Conservation (phyloP, 2,797 vertebrate species). For the Enteromius thamalakanensis region DNA sequence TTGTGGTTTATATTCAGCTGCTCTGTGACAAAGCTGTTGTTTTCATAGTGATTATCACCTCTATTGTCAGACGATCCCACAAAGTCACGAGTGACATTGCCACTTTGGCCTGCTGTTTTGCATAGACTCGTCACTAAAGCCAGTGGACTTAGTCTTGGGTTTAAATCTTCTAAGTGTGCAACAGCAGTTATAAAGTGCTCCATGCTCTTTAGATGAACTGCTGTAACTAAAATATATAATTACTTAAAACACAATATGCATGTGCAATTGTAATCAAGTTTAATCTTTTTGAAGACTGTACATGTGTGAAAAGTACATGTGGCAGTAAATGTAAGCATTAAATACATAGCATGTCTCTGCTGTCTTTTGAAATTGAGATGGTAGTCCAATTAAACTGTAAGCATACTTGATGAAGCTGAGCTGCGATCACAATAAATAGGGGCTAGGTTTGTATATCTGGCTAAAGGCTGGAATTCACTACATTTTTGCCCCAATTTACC, state of each 20-base stretch:
- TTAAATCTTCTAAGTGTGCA: constrained; percentile 70
- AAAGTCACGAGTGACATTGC: constrained; percentile 67
- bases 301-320: not conserved
- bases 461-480: not conserved
- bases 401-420: not conserved
- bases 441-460: not conserved
- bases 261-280: not conserved
- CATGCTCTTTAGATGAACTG: constrained; percentile 71
- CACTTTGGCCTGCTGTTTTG: constrained; percentile 64
- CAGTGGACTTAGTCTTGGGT: constrained; percentile 49
- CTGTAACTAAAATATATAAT: constrained; percentile 59
- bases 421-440: no score
- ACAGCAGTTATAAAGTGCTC: constrained; percentile 74
- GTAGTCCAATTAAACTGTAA: not conserved
- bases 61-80: constrained; percentile 59
- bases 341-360: not conserved
- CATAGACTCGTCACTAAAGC: constrained; percentile 64
- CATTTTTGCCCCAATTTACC: not conserved
- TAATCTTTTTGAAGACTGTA: not conserved
- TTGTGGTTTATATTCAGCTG: constrained; percentile 63
- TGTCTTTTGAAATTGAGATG: not conserved
- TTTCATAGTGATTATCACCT: constrained; percentile 45
- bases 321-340: not conserved
- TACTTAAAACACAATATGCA: not conserved
- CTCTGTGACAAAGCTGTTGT: constrained; percentile 41